Base-by-base conservation (phyloP, 2,888 invertebrate species). In the Ferdinandea cuprea region DNA sequence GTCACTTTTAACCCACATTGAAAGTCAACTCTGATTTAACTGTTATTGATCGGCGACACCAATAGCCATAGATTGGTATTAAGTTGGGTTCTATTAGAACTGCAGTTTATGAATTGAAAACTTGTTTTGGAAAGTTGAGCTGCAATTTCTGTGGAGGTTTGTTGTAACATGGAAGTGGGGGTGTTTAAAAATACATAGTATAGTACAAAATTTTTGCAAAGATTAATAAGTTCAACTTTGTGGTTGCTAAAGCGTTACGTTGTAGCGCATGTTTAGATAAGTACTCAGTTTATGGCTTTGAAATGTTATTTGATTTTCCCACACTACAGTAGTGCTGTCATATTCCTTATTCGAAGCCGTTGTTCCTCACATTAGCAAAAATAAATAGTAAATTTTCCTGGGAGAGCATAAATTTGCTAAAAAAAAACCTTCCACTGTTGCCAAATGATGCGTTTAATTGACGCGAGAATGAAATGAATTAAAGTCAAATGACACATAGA, bases 1-100 rank as follows among this genome's bases (percentile, higher is more conserved):
- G 52, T 66, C 66, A 69, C 46, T 30, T 9, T 25, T 21, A 28
- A 32, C 68, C 54, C 58, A 68, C 52, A 32, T 42, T 8, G 11
- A 35, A 63, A 21, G 17, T 11, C 19, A 8, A 15, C 1, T 11
- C 9, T 44, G 19, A 44, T 19, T 44, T 9, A 44, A 21, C 28
- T 30, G 28, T 1, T 35, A 35, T 21, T n/a, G 4, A 2, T 15
- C n/a, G 25, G 28, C 44, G 19, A 9, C 19, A 9, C 28, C n/a
- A n/a, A 15, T 40, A 40, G 37, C 50, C 50, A 30, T 17, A 17
- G n/a, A n/a, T n/a, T n/a, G n/a, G n/a, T 50, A 17, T 50, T 50
- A 37, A 50, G 28, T 50, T 15, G 9, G 9, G 17, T 52, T 37
- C 25, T 19, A 5, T 11, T 5, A 9, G 6, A 40, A 28, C 42